Conservation (phyloP, 2,113 vertebrate species). For the Rhagologus leucostigma region DNA sequence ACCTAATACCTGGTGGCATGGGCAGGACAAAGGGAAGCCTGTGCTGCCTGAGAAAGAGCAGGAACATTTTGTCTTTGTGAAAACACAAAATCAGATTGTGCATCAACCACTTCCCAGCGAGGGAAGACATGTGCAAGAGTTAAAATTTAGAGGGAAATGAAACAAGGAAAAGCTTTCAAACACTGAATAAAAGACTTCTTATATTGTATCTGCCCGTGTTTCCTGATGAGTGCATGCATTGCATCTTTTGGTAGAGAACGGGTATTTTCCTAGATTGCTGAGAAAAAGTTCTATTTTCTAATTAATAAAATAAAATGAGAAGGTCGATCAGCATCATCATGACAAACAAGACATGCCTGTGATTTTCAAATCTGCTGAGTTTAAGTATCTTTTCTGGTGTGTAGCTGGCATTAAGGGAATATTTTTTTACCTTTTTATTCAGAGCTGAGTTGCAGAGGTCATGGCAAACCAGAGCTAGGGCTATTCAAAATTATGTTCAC, state of each 20-base stretch:
- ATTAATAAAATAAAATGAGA: constrained; percentile 21
- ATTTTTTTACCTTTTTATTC: constrained; percentile 35
- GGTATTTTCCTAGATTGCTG: background rate
- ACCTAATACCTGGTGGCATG: background rate
- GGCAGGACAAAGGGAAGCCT: constrained; percentile 10
- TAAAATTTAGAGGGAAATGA: background rate
- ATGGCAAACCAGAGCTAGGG: background rate
- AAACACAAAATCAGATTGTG: background rate
- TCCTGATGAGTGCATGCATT: background rate
- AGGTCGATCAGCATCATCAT: background rate
- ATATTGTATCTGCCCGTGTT: background rate
- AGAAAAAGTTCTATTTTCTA: background rate
- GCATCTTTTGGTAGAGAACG: background rate
- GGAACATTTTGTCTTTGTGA: background rate
- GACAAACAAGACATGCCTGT: background rate
- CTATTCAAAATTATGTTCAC: constrained; percentile 52
- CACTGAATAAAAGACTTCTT: background rate
- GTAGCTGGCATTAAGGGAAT: background rate
- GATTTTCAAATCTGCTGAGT: constrained; percentile 22
- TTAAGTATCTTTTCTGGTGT: background rate
- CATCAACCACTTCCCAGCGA: background rate
- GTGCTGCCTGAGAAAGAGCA: background rate
- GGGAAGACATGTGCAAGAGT: background rate
- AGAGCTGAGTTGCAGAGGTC: constrained; percentile 34
- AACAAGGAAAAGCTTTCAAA: constrained; percentile 16